Evolutionary conservation across 2,888 invertebrate species (phyloP).

Genomic region (Aplocera efformata): DNA sequence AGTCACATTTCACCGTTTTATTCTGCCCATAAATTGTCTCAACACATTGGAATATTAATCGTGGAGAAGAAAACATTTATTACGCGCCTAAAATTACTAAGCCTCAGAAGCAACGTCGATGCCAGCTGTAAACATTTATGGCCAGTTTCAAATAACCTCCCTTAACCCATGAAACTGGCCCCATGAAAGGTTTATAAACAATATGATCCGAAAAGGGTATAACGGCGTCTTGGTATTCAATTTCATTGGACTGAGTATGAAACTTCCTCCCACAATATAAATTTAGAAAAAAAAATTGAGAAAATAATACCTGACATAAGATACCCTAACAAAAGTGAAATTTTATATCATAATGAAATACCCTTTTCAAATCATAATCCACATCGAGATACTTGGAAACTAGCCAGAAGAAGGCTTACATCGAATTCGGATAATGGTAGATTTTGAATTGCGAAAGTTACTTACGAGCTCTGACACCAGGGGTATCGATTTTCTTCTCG

Average conservation of each 20-base stretch:
- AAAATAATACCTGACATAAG: too few species aligned
- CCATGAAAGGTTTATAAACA: conserved; percentile 22
- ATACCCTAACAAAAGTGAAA: background rate
- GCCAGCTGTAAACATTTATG: conserved; percentile 72
- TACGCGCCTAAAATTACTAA: conserved; percentile 79
- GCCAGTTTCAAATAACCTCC: conserved; percentile 71
- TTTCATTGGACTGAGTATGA: conserved; percentile 7
- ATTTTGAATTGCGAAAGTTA: conserved; percentile 44
- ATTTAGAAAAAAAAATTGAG: too few species aligned
- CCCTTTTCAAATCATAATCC: conserved; percentile 18
- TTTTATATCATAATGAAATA: too few species aligned
- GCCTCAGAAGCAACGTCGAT: conserved; percentile 76
- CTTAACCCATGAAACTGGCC: conserved; percentile 20
- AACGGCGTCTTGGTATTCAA: conserved; percentile 13
- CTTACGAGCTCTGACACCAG: conserved; percentile 99
- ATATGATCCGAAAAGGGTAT: conserved; percentile 27
- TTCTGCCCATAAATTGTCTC: conserved; percentile 58
- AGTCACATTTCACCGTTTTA: too few species aligned
- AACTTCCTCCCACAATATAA: too few species aligned
- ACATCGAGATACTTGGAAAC: conserved; percentile 49
- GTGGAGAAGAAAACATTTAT: conserved; percentile 76
- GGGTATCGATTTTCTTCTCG: conserved; percentile 97
- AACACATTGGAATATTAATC: conserved; percentile 52
- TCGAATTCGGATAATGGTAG: conserved; percentile 50
- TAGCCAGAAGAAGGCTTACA: conserved; percentile 53